Evolutionary conservation across 1,140 invertebrate genomes (phyloP).

Genomic region (Drosophila pseudoobscura): DNA sequence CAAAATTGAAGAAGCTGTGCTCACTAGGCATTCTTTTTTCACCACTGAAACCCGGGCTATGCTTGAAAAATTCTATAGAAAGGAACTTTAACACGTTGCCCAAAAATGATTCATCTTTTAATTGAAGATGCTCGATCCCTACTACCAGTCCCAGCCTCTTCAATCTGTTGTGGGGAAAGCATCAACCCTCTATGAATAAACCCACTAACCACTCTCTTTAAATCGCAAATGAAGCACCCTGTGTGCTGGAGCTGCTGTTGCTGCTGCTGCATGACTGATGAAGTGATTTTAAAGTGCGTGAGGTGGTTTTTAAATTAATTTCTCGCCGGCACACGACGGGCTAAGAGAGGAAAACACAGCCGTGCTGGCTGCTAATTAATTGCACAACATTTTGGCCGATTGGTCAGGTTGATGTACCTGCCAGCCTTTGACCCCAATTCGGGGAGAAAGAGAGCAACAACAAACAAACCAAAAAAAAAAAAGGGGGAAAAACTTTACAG

Average conservation of each 20-base stretch:
- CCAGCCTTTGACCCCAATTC: background rate
- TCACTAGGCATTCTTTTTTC: no score
- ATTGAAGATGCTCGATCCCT: no score
- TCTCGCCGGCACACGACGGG: background rate
- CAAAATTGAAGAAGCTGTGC: no score
- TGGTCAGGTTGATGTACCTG: conserved; percentile 53
- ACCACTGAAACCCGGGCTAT: no score
- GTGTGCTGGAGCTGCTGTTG: background rate
- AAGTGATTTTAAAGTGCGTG: conserved; percentile 47
- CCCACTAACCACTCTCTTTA: background rate
- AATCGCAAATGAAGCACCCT: background rate
- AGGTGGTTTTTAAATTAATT: conserved; percentile 45
- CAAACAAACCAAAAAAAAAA: conserved; percentile 4
- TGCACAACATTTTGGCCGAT: conserved; percentile 58
- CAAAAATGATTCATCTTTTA: no score
- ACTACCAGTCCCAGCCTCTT: no score
- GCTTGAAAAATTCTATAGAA: no score
- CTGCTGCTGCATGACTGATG: conserved; percentile 26
- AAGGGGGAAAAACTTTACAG: conserved; percentile 33
- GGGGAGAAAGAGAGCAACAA: background rate
- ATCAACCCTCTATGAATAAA: no score
- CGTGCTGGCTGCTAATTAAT: conserved; percentile 55
- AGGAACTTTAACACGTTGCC: background rate
- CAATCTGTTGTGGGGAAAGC: no score
- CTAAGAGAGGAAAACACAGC: background rate